Evolutionary conservation across 2,888 invertebrate species (phyloP).

Genomic region (Bombylius major): DNA sequence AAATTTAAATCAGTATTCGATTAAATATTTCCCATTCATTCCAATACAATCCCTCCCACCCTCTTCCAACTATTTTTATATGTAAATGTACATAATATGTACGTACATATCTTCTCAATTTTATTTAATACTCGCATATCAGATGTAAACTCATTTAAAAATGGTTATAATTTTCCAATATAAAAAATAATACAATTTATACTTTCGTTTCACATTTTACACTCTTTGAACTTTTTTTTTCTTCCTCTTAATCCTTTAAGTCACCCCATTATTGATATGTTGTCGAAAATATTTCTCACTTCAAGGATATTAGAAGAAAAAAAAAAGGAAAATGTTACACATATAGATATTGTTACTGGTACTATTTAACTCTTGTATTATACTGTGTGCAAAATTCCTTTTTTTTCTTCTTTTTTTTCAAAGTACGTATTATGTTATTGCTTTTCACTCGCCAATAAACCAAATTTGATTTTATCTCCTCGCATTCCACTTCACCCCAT

Average conservation of each 20-base stretch:
- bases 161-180: background rate
- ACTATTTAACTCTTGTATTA: too few species aligned
- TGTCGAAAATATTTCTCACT: conserved; percentile 8
- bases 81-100: background rate
- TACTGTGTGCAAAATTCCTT: too few species aligned
- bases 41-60: background rate
- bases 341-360: background rate
- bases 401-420: too few species aligned
- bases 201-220: conserved; percentile 7
- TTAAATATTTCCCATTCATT: background rate
- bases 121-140: background rate
- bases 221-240: conserved; percentile 8
- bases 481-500: conserved; percentile 7
- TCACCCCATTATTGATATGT: conserved; percentile 11
- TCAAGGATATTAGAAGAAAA: background rate
- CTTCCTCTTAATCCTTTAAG: conserved; percentile 10
- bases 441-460: conserved; percentile 13
- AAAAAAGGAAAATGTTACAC: too few species aligned
- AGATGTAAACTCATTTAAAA: background rate
- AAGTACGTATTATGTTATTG: background rate
- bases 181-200: background rate
- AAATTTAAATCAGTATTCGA: background rate
- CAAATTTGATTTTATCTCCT: conserved; percentile 14
- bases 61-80: background rate
- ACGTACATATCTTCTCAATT: background rate